Evolutionary conservation across 2,888 invertebrate genomes (phyloP), one percentile per base, ranked within the genome.

Genomic region (Clanis bilineata): DNA sequence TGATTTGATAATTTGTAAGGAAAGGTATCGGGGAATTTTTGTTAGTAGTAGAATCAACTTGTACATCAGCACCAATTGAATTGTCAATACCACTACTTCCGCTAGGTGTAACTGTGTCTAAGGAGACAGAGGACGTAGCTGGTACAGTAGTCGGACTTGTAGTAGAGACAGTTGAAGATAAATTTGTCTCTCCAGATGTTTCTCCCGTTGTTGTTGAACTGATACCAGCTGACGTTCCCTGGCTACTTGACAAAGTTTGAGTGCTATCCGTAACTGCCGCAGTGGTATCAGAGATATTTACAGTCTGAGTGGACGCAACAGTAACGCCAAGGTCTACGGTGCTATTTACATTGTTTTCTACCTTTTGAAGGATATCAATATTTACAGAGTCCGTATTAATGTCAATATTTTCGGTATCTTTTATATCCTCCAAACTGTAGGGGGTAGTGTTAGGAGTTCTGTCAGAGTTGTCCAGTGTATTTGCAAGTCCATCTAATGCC

Each of bases 371-470:
- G 76, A 79, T 73, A 83, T 85, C 83, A 64, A 69, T 61, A 63
- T 62, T 69, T 61, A 63, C 67, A 57, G 73, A 70, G 65, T 74
- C 71, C 63, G 64, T 67, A 54, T 71, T 68, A 61, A 71, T 72
- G 63, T 74, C 71, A 68, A 90, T 79, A 70, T 88, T 90, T 78
- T 80, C 88, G 56, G 92, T 92, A 71, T 91, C 90, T 72, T 74
- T 85, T 69, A 92, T 90, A 68, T 89, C 91, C 74, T 91, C 90
- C 85, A 91, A 86, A 83, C 86, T 91, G 77, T 91, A 92, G 58
- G 92, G 92, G 61, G 92, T 92, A 41, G 92, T 92, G 58, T 83
- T 85, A n/a, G 84, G 83, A 63, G 74, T 71, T 59, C 66, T 75
- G 67, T 90, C 89, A 69, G 83, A 71, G 70, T 87, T 83, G 67